A percentile compares a stretch with the other conserved stretches of the same genome.
Evolutionary conservation across 1,140 invertebrate genomes (phyloP).

Genomic region (Adelges cooleyi): DNA sequence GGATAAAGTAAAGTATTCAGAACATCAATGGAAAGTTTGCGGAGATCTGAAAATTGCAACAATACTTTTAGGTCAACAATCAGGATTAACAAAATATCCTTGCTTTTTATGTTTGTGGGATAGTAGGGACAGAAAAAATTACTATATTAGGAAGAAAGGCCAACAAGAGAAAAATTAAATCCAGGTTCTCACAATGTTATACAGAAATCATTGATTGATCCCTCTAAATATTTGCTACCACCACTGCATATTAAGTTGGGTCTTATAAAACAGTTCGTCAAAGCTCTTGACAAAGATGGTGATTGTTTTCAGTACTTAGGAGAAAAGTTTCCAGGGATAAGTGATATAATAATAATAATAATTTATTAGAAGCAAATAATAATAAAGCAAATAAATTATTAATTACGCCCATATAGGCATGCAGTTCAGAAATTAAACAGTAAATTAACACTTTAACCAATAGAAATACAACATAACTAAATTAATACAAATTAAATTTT

Average conservation of each 20-base stretch:
- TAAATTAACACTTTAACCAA: too few relatives aligned
- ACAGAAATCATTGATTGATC: constrained; percentile 34
- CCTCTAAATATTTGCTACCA: constrained; percentile 36
- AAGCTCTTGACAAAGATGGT: constrained; percentile 35
- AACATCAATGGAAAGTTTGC: constrained; percentile 36
- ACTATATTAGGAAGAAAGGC: constrained; percentile 37
- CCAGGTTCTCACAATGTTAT: constrained; percentile 36
- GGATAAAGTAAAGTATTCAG: constrained; percentile 35
- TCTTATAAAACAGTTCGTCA: constrained; percentile 37
- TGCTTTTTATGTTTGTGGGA: constrained; percentile 41
- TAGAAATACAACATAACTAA: too few relatives aligned
- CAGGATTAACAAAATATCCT: constrained; percentile 39
- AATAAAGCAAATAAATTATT: too few relatives aligned
- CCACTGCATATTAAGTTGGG: constrained; percentile 39
- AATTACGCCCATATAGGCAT: too few relatives aligned
- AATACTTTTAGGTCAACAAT: constrained; percentile 38
- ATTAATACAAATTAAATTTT: too few relatives aligned
- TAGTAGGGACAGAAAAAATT: constrained; percentile 36
- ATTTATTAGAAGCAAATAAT: neutral
- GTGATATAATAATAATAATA: too few relatives aligned
- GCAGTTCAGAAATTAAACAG: too few relatives aligned
- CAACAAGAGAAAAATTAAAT: constrained; percentile 33
- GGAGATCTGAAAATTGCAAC: constrained; percentile 38
- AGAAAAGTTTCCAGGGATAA: neutral
- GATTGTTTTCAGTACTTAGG: constrained; percentile 3